Percentiles rank a stretch among this genome's conserved stretches.
Evolutionary conservation across 2,797 vertebrate species (phyloP).

Genomic region (Eidolon dupreanum): DNA sequence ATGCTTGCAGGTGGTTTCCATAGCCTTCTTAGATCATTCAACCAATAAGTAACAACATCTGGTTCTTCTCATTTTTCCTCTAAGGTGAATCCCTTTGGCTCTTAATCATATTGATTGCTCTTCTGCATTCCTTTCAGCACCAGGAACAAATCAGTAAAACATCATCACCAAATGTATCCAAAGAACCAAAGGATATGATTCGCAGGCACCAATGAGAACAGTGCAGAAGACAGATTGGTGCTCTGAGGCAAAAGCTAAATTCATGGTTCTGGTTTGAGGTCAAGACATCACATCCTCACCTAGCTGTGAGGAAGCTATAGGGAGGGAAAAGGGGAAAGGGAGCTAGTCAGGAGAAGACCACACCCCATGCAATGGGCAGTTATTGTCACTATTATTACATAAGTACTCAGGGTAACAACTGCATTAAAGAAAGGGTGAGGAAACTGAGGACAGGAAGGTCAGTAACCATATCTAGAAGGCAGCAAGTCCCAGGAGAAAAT

Average conservation of each 20-base stretch:
- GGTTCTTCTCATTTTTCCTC: constrained; percentile 50
- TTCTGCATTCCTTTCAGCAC: constrained; percentile 14
- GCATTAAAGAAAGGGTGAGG: not conserved
- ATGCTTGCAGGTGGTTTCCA: not conserved
- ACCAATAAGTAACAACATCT: constrained; percentile 65
- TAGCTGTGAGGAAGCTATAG: not conserved
- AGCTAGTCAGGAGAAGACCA: not conserved
- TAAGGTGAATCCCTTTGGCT: constrained; percentile 27
- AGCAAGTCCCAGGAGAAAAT: not conserved
- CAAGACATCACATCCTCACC: no score
- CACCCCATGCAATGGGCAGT: no score
- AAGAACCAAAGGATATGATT: not conserved
- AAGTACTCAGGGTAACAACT: not conserved
- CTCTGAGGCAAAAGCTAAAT: not conserved
- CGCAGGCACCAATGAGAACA: not conserved
- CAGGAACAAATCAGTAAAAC: constrained; percentile 37
- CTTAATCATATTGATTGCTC: constrained; percentile 17
- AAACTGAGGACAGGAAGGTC: not conserved
- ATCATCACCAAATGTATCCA: not conserved
- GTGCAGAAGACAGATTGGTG: not conserved
- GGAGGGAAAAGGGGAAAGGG: not conserved
- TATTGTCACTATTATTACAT: not conserved
- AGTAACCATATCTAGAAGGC: not conserved
- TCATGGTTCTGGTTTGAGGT: not conserved
- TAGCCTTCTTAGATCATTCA: constrained; percentile 36